phyloP scores from a whole-genome alignment of 2,888 invertebrate genomes.

The Heliconius ethilla region DNA sequence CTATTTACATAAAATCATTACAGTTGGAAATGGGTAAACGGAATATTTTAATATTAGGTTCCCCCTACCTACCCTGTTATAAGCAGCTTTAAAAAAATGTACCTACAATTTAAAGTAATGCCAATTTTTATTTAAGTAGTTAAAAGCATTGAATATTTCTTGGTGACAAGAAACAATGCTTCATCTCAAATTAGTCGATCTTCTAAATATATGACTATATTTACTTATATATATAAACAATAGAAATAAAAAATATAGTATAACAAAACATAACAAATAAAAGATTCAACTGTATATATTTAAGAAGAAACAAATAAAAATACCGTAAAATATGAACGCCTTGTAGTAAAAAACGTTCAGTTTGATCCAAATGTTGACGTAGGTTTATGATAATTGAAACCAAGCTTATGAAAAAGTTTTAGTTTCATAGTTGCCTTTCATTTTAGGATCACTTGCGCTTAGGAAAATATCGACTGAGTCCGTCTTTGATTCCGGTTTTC shows the following conservation, averaged over 20 bases:
- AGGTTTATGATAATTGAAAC: constrained; percentile 18
- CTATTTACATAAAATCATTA: no score
- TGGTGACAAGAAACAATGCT: neutral
- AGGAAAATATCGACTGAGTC: neutral
- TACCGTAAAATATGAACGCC: constrained; percentile 24
- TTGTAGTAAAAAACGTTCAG: constrained; percentile 25
- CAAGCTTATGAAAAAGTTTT: constrained; percentile 16
- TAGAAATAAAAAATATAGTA: neutral
- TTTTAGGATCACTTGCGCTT: constrained; percentile 12
- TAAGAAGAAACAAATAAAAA: constrained; percentile 29
- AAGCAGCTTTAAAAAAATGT: no score
- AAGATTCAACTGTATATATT: neutral
- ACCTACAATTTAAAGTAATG: no score
- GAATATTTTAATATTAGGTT: no score
- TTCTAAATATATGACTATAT: neutral
- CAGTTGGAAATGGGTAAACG: no score
- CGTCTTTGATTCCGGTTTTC: no score
- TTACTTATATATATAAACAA: neutral
- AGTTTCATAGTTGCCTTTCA: constrained; percentile 16
- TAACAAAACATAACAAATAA: constrained; percentile 2
- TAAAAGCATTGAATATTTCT: no score
- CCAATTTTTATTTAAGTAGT: no score
- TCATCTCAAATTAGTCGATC: neutral
- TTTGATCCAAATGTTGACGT: constrained; percentile 21
- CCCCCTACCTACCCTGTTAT: no score